Conservation (phyloP, 1,140 invertebrate species). For the Hycleus cichorii region DNA sequence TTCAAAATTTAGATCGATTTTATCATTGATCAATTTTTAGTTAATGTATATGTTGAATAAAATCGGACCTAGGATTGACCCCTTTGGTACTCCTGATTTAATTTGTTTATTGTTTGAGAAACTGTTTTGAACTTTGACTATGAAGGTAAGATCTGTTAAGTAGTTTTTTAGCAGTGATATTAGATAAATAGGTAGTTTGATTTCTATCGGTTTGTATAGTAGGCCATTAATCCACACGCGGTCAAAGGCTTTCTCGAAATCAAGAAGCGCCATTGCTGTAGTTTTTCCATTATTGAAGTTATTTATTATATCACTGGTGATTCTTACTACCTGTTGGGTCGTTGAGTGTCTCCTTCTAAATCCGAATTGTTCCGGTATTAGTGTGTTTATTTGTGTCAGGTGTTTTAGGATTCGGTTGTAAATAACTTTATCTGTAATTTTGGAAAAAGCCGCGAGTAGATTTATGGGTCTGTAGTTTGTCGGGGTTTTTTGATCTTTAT, state of each 20-base stretch:
- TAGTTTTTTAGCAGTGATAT: conserved; percentile 27
- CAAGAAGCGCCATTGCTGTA: neutral
- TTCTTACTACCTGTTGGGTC: too few species aligned
- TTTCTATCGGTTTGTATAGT: conserved; percentile 26
- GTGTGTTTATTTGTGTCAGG: too few species aligned
- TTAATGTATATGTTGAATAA: conserved; percentile 7
- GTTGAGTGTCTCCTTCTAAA: neutral
- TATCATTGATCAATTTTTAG: too few species aligned
- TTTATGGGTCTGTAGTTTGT: conserved; percentile 10
- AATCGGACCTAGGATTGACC: conserved; percentile 16
- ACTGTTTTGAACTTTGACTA: conserved; percentile 19
- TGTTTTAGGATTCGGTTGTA: too few species aligned
- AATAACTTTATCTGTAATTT: neutral
- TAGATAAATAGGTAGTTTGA: conserved; percentile 13
- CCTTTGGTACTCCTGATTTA: conserved; percentile 5
- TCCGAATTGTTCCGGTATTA: conserved; percentile 2
- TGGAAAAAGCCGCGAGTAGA: neutral
- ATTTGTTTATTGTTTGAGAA: conserved; percentile 14
- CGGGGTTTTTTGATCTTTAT: neutral
- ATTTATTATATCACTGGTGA: too few species aligned
- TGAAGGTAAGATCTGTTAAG: conserved; percentile 24
- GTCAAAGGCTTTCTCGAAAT: conserved; percentile 29
- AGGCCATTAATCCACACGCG: conserved; percentile 33
- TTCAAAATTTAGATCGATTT: too few species aligned
- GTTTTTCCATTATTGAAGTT: neutral